Conservation (phyloP, 2,888 invertebrate genomes). For the Dilophus febrilis region DNA sequence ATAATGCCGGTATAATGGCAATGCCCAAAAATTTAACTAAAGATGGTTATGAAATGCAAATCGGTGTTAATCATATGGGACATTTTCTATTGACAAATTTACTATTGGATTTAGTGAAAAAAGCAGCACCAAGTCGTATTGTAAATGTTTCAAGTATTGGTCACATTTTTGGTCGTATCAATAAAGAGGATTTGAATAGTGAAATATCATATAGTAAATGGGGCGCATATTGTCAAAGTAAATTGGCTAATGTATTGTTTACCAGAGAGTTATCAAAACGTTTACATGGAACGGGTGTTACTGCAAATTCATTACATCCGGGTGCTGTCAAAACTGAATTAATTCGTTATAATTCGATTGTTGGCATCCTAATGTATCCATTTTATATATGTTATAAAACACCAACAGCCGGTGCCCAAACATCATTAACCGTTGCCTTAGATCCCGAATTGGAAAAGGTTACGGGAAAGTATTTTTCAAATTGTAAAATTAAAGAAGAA, state of each 20-base stretch:
- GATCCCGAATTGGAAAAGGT: constrained; percentile 39
- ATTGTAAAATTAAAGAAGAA: neutral
- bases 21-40: constrained; percentile 29
- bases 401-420: constrained; percentile 41
- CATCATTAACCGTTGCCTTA: constrained; percentile 41
- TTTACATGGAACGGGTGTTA: constrained; percentile 46
- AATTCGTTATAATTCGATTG: constrained; percentile 23
- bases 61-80: constrained; percentile 41
- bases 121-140: constrained; percentile 53
- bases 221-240: constrained; percentile 57
- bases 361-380: too few species aligned
- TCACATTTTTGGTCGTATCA: constrained; percentile 44
- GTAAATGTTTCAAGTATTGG: constrained; percentile 56
- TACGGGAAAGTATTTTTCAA: constrained; percentile 44
- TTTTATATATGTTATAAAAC: constrained; percentile 35
- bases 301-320: constrained; percentile 53
- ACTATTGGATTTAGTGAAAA: constrained; percentile 35
- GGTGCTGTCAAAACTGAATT: constrained; percentile 58
- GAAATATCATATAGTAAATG: constrained; percentile 44
- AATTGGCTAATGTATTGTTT: constrained; percentile 63
- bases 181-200: constrained; percentile 55
- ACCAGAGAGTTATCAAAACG: constrained; percentile 45
- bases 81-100: constrained; percentile 44
- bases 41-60: constrained; percentile 38
- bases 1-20: constrained; percentile 38